Evolutionary conservation across 1,140 invertebrate species (phyloP).

Genomic region (Vanessa tameamea): DNA sequence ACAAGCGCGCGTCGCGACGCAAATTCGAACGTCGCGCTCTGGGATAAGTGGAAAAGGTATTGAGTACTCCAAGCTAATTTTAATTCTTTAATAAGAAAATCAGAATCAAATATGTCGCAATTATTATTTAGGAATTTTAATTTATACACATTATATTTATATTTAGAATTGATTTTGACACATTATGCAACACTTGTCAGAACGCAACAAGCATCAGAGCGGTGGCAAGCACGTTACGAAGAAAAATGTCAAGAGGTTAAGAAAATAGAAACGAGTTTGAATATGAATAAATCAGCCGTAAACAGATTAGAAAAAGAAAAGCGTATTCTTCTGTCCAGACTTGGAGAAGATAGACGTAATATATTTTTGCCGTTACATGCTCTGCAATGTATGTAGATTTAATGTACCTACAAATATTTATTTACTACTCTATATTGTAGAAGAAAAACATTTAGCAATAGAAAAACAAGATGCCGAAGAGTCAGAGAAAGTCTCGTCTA

Average conservation of each 20-base stretch:
- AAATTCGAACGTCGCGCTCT: constrained; percentile 66
- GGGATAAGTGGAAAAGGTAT: constrained; percentile 79
- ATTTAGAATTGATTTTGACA: neutral
- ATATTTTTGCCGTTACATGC: neutral
- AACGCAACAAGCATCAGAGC: constrained; percentile 72
- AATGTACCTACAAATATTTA: neutral
- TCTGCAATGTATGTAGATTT: neutral
- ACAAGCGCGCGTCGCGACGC: constrained; percentile 58
- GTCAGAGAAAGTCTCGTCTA: constrained; percentile 52
- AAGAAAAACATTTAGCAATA: constrained; percentile 50
- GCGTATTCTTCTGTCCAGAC: constrained; percentile 57
- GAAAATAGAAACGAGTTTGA: constrained; percentile 64
- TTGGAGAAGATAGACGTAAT: constrained; percentile 68
- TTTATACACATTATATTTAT: too few species aligned
- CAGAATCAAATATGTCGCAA: too few species aligned
- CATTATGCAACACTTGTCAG: constrained; percentile 43
- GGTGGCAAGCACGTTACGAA: constrained; percentile 71
- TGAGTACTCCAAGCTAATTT: neutral
- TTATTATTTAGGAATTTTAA: too few species aligned
- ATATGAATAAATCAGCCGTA: constrained; percentile 61
- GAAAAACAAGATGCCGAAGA: constrained; percentile 66
- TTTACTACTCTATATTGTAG: constrained; percentile 36
- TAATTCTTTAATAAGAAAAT: too few species aligned
- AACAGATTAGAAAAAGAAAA: constrained; percentile 73
- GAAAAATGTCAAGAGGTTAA: constrained; percentile 74